phyloP scores from a whole-genome alignment of 2,113 vertebrate species.

The Natator depressus region DNA sequence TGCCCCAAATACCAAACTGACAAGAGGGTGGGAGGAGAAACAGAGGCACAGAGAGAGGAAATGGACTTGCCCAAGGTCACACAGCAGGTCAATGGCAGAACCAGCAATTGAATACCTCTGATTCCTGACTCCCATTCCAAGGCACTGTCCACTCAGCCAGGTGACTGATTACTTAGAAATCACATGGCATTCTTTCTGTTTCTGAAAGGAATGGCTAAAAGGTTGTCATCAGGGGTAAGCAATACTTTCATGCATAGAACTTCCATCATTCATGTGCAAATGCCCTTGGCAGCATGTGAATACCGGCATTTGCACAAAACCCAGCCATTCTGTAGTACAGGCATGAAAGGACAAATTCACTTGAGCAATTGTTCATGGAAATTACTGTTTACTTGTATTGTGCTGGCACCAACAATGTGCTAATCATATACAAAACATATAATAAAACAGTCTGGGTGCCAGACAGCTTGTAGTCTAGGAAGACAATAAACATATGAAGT shows the following conservation, averaged over 20 bases:
- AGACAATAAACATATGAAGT: neutral
- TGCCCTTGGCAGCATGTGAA: neutral
- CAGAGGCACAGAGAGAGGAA: neutral
- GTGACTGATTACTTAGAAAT: neutral
- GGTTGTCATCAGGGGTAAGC: neutral
- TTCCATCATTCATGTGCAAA: neutral
- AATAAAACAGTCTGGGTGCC: neutral
- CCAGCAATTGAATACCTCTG: neutral
- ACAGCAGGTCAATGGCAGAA: neutral
- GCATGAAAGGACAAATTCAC: neutral
- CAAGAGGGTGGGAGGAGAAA: neutral
- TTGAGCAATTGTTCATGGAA: neutral
- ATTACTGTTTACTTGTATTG: conserved; percentile 3
- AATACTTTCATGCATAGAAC: neutral
- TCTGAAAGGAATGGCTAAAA: neutral
- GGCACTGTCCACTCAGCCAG: neutral
- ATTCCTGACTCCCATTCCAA: neutral
- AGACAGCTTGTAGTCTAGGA: neutral
- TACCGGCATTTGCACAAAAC: neutral
- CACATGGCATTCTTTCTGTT: neutral
- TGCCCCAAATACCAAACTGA: neutral
- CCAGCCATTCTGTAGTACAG: neutral
- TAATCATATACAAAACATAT: neutral
- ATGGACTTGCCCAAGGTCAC: neutral
- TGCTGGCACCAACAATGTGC: neutral